Base-by-base conservation (phyloP, 35 echinoderm and acorn worm species). In the Ophioderma brevispina region DNA sequence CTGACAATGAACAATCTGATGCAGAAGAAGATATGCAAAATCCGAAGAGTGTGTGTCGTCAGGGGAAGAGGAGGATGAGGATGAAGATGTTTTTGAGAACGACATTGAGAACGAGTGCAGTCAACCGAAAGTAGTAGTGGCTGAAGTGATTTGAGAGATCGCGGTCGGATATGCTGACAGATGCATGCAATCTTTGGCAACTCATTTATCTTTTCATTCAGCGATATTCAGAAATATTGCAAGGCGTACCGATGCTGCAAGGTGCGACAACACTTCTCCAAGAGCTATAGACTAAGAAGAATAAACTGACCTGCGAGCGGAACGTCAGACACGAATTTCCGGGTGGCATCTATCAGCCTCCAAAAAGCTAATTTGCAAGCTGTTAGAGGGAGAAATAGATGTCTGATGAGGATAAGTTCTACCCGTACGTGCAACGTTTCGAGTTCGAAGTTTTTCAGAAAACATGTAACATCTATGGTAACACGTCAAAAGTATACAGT, bases 271-370 rank as follows among this genome's bases (percentile, higher is more conserved):
- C 2, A 21, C 0, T 50, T 43, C 6, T 0, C 6, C 38, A 42
- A 83, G 28, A 0, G 59, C 81, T 23, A 0, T 21, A 13, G 14
- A 0, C 81, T 83, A 8, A 8, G 28, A 6, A 42, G 23, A 38
- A 83, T 17, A 1, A 46, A 46, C 36, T 52, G 37, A 49, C 81
- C 1, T 83, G 81, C 81, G 81, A 83, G 23, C 39, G 5, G 0
- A 83, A 83, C 33, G 38, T 83, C 13, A 83, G 50, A 33, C 81
- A 52, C 40, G 38, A 34, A 36, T 80, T 95, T 38, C 83, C 84
- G 1, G 85, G 76, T 19, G 89, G 89, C 36, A 1, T 35, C 49
- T 0, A 88, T 76, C 17, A 88, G 75, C 35, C 83, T 80, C 28
- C 76, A 90, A 8, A 80, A 83, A 36, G n/a, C n/a, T n/a, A n/a